Percentiles rank a stretch among this genome's conserved stretches.
Conservation (phyloP, 2,888 invertebrate genomes). For the Metacarcinus magister region DNA sequence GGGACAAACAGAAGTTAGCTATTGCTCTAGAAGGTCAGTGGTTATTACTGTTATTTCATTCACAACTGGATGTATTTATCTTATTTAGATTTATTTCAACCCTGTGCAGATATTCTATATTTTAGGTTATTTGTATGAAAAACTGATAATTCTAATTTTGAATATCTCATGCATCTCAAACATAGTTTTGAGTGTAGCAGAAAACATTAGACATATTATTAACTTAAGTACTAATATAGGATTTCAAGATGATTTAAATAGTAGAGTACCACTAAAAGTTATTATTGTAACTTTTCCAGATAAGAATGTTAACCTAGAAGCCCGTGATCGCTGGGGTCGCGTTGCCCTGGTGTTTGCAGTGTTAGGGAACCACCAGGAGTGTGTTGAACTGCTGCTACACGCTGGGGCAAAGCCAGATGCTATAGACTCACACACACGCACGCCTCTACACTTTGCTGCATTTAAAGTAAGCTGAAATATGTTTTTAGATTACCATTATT, state of each 20-base stretch:
- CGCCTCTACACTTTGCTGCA: constrained; percentile 73
- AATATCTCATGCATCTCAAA: too few species aligned
- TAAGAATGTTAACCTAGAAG: constrained; percentile 64
- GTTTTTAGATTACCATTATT: background rate
- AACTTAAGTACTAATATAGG: too few species aligned
- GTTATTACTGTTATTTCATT: background rate
- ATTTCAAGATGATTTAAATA: too few species aligned
- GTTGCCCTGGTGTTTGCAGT: constrained; percentile 74
- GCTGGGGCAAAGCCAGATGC: constrained; percentile 75
- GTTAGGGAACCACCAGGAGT: constrained; percentile 70
- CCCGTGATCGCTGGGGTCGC: constrained; percentile 73
- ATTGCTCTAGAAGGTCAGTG: constrained; percentile 68
- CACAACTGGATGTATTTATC: background rate
- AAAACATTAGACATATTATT: too few species aligned
- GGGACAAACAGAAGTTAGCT: constrained; percentile 68
- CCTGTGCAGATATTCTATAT: background rate
- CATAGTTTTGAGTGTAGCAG: too few species aligned
- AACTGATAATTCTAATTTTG: too few species aligned
- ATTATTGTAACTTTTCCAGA: constrained; percentile 51
- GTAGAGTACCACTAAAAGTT: too few species aligned
- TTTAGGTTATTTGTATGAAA: background rate
- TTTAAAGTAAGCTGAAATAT: constrained; percentile 64
- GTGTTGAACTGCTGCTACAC: constrained; percentile 62
- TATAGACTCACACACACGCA: constrained; percentile 67
- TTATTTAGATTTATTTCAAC: background rate